These are phyloP conservation scores for Falco biarmicus DNA, from an alignment of 2,797 vertebrate species.

Conservation along the genomic window DNA sequence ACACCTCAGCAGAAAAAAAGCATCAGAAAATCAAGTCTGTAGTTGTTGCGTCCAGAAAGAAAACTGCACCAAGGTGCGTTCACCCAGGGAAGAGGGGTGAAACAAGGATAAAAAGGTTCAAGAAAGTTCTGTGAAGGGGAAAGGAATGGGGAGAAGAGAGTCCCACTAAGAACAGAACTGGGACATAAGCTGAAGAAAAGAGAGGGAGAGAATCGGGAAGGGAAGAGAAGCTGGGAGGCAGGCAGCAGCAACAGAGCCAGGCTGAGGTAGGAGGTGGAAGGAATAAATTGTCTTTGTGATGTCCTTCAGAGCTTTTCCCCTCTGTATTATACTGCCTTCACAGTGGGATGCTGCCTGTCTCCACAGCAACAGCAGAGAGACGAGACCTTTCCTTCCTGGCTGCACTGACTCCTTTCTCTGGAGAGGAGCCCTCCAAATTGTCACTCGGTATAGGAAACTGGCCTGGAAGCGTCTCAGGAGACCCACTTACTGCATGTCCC, in stretches of 20 bases:
- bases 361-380: not conserved
- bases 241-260: not conserved
- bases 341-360: not conserved
- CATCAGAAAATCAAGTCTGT: not conserved
- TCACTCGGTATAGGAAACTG: not conserved
- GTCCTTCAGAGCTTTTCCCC: not conserved
- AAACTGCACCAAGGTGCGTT: not conserved
- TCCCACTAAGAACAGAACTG: not conserved
- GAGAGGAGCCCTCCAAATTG: not conserved
- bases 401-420: not conserved
- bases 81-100: not conserved
- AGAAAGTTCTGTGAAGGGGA: not conserved
- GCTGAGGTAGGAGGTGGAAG: not conserved
- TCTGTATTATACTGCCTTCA: not conserved
- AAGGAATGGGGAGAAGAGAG: not conserved
- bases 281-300: not conserved
- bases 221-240: not conserved
- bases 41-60: not conserved
- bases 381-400: not conserved
- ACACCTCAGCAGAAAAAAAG: not conserved
- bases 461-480: not conserved
- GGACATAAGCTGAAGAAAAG: not conserved
- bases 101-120: not conserved
- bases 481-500: not conserved
- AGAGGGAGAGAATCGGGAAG: not conserved